Evolutionary conservation across 2,113 vertebrate genomes (phyloP).

Genomic region (Perognathus longimembris): DNA sequence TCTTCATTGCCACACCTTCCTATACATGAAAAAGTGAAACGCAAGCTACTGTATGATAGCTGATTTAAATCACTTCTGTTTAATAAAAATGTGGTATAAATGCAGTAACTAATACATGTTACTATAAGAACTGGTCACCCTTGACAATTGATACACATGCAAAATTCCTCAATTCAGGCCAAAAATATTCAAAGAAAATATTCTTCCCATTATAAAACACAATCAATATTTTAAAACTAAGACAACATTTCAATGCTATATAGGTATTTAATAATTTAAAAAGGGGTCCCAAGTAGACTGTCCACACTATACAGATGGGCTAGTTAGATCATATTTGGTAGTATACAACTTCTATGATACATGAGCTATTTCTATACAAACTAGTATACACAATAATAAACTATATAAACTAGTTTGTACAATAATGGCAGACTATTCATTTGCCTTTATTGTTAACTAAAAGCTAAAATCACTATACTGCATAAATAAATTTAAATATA

Average conservation of each 20-base stretch:
- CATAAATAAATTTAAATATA: conserved; percentile 24
- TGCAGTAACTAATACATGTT: not conserved
- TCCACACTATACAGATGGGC: not conserved
- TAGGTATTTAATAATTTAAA: conserved; percentile 11
- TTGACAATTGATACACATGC: not conserved
- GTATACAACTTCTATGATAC: not conserved
- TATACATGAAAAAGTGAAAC: conserved; percentile 45
- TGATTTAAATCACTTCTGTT: conserved; percentile 42
- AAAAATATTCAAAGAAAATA: conserved; percentile 46
- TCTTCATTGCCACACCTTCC: conserved; percentile 15
- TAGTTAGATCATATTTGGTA: not conserved
- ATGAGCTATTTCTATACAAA: not conserved
- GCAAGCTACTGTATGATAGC: conserved; percentile 12
- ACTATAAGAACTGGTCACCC: not conserved
- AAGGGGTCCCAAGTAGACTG: not conserved
- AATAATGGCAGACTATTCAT: not conserved
- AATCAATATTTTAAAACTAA: not conserved
- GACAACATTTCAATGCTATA: not conserved
- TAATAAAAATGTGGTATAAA: not conserved
- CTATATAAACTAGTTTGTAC: not conserved
- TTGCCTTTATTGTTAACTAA: conserved; percentile 11
- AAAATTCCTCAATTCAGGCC: conserved; percentile 49
- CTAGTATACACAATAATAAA: not conserved
- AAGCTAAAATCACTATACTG: not conserved
- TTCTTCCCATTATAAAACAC: conserved; percentile 27